A percentile compares a stretch with the other conserved stretches of the same genome.
These are phyloP conservation scores for Isurus oxyrinchus DNA, from an alignment of 2,113 vertebrate genomes.

Conservation along the genomic window DNA sequence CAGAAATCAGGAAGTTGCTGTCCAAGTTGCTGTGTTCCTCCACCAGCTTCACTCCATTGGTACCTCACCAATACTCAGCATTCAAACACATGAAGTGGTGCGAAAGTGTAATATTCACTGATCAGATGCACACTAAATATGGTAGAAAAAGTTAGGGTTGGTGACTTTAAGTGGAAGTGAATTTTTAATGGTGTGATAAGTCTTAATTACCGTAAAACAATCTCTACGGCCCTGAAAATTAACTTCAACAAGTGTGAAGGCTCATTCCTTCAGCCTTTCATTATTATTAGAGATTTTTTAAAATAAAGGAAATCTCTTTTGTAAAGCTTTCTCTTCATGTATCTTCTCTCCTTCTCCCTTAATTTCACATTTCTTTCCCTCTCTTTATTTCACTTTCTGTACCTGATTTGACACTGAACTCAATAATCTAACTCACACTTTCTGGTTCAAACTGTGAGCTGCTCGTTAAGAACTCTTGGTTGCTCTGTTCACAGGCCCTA, in stretches of 20 bases:
- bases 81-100: background rate
- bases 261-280: background rate
- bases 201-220: background rate
- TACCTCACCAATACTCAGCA: too few species aligned
- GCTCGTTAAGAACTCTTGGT: too few species aligned
- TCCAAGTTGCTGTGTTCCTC: too few species aligned
- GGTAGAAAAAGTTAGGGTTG: background rate
- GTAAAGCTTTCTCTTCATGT: background rate
- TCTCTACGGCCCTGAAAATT: background rate
- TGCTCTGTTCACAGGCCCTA: too few species aligned
- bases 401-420: background rate
- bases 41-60: too few species aligned
- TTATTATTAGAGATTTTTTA: background rate
- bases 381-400: background rate
- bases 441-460: too few species aligned
- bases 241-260: background rate
- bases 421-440: background rate
- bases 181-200: background rate
- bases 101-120: background rate
- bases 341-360: background rate
- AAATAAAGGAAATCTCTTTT: background rate
- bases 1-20: too few species aligned
- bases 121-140: background rate
- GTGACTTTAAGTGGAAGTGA: background rate
- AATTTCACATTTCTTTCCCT: background rate